These are phyloP conservation scores for Acridotheres tristis DNA, from an alignment of 2,797 vertebrate genomes.

Conservation along the genomic window DNA sequence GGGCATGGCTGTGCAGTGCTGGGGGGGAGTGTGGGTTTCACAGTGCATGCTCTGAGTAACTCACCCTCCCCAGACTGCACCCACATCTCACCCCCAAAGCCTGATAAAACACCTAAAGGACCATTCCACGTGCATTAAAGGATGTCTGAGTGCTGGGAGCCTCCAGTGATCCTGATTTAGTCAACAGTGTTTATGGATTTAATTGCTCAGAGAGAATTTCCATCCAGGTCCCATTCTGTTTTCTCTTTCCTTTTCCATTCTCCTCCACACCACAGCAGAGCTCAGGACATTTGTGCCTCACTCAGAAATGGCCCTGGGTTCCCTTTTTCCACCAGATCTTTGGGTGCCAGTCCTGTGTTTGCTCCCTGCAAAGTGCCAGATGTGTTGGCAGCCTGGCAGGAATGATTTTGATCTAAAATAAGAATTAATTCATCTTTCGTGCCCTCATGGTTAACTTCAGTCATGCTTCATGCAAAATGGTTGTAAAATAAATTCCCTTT, in stretches of 20 bases:
- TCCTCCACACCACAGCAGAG: not conserved
- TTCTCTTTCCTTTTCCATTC: not conserved
- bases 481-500: slow-evolving; percentile 5
- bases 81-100: rapidly evolving
- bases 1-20: not conserved
- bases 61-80: not conserved
- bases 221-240: not conserved
- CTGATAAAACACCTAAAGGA: not conserved
- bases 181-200: not conserved
- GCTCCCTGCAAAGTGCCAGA: not conserved
- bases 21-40: not conserved
- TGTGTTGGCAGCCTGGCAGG: not conserved
- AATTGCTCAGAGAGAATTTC: not conserved
- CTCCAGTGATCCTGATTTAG: not conserved
- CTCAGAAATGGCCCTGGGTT: not conserved
- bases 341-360: not conserved
- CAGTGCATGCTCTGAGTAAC: not conserved
- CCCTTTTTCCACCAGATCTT: not conserved
- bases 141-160: not conserved
- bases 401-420: not conserved
- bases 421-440: not conserved
- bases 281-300: not conserved
- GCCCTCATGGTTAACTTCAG: not conserved
- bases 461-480: not conserved
- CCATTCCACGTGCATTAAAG: not conserved